Conservation (phyloP, 2,797 vertebrate genomes). For the Delichon dasypus region DNA sequence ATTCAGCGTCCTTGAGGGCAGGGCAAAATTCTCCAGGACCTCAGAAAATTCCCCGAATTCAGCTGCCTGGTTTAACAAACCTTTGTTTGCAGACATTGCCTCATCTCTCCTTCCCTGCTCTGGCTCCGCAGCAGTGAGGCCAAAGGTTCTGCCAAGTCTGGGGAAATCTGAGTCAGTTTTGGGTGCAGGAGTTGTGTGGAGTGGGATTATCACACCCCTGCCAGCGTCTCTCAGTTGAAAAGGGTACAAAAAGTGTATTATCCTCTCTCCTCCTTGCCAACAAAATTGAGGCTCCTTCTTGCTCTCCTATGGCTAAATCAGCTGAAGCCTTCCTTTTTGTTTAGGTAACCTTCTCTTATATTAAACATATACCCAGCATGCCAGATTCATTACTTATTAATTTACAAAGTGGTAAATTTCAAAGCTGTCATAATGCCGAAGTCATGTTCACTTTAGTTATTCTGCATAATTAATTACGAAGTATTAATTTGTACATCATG, state of each 20-base stretch:
- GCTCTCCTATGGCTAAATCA: neutral
- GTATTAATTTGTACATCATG: conserved; percentile 77
- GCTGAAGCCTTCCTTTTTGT: conserved; percentile 9
- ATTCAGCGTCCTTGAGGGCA: rapidly evolving
- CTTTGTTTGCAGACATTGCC: neutral
- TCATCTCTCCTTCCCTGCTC: neutral
- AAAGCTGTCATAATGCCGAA: conserved; percentile 75
- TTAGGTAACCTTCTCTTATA: conserved; percentile 48
- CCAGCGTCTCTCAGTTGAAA: neutral
- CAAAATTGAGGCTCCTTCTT: neutral
- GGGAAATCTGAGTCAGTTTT: neutral
- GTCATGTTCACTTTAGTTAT: conserved; percentile 71
- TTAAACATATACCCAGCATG: conserved; percentile 53
- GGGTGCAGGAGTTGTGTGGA: neutral
- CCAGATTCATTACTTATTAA: conserved; percentile 61
- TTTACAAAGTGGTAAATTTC: conserved; percentile 69
- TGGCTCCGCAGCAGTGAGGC: neutral
- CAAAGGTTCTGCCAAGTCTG: neutral
- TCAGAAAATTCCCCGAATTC: neutral
- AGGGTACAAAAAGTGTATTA: neutral
- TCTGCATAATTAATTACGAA: conserved; percentile 82
- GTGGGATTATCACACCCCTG: neutral
- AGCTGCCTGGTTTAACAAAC: neutral
- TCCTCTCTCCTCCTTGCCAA: neutral
- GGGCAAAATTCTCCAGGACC: rapidly evolving